Conservation (phyloP, 2,888 invertebrate genomes). For the Dexiosoma caninum region DNA sequence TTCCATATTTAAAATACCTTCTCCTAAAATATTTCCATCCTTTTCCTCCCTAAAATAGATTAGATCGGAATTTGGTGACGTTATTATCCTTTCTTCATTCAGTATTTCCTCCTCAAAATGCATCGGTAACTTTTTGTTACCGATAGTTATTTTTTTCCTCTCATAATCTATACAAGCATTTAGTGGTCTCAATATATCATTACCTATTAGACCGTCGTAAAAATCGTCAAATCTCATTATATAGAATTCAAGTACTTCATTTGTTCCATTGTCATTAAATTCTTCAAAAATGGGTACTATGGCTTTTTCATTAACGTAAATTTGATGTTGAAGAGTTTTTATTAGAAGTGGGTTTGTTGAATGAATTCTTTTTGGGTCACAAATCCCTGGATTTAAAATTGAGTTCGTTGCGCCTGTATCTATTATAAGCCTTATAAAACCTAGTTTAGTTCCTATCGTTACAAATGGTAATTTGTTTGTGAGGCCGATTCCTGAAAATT, state of each 20-base stretch:
- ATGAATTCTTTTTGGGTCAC: no score
- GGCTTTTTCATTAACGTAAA: background rate
- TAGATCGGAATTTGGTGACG: no score
- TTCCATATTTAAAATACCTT: no score
- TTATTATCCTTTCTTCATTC: no score
- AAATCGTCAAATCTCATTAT: conserved; percentile 8
- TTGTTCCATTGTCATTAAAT: background rate
- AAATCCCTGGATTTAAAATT: no score
- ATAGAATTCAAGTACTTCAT: background rate
- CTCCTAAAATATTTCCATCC: no score
- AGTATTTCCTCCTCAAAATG: conserved; percentile 9
- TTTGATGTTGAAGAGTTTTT: conserved; percentile 6
- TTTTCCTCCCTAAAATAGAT: no score
- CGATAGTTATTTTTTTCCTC: conserved; percentile 12
- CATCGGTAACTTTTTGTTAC: background rate
- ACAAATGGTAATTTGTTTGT: background rate
- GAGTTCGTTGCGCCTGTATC: background rate
- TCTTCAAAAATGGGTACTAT: background rate
- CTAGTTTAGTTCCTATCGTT: background rate
- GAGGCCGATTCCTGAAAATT: no score
- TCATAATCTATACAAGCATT: background rate
- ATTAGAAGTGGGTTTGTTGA: background rate
- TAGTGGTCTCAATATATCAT: no score
- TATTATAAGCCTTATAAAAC: background rate
- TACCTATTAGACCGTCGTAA: conserved; percentile 4